A percentile compares a stretch with the other conserved stretches of the same genome.
Evolutionary conservation across 2,113 vertebrate species (phyloP).

Genomic region (Meleagris gallopavo): DNA sequence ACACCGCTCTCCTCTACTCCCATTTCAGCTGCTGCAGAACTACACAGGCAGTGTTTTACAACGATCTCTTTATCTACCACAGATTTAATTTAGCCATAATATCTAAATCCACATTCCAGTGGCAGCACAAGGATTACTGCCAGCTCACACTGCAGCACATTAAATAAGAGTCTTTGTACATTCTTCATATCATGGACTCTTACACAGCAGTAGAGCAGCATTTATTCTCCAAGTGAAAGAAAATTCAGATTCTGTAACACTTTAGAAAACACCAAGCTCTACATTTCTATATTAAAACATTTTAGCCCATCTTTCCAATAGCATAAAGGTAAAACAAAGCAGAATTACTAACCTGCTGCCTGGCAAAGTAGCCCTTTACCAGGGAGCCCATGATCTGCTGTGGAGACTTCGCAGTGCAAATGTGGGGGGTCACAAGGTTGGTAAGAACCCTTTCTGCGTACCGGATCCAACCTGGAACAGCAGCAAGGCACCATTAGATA

Average conservation of each 20-base stretch:
- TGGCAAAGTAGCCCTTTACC: constrained; percentile 93
- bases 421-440: constrained; percentile 89
- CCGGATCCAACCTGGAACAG: constrained; percentile 89
- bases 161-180: background rate
- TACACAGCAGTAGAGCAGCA: background rate
- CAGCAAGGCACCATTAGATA: background rate
- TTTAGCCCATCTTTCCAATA: background rate
- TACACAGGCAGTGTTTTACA: background rate
- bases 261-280: background rate
- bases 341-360: constrained; percentile 84
- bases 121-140: background rate
- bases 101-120: background rate
- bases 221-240: background rate
- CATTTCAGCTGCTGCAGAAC: background rate
- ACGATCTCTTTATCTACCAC: background rate
- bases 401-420: constrained; percentile 93
- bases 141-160: background rate
- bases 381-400: constrained; percentile 97
- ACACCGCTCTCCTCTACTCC: background rate
- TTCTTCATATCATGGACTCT: background rate
- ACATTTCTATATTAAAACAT: background rate
- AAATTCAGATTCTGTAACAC: background rate
- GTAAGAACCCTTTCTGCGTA: constrained; percentile 93
- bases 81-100: background rate
- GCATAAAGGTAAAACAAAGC: background rate